These are phyloP conservation scores for Mastacembelus armatus DNA, from an alignment of 2,797 vertebrate genomes.

Conservation along the genomic window DNA sequence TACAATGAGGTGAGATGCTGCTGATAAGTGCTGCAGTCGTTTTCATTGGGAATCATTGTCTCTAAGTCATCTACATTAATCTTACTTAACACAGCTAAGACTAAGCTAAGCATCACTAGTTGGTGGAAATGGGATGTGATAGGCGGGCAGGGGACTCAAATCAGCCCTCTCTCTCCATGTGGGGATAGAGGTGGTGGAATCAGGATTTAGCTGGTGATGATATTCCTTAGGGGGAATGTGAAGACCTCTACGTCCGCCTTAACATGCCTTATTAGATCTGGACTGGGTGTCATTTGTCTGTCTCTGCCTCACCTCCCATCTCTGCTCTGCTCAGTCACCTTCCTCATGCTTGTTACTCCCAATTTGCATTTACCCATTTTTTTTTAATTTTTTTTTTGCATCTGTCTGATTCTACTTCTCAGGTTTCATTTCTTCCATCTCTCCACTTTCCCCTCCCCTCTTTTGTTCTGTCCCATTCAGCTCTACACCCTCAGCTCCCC, in stretches of 20 bases:
- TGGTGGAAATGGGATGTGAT: constrained; percentile 32
- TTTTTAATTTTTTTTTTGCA: too few species aligned
- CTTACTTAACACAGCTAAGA: not conserved
- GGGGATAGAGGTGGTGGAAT: constrained; percentile 3
- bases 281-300: constrained; percentile 42
- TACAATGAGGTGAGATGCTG: not conserved
- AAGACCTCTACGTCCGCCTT: constrained; percentile 52
- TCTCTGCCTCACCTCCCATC: constrained; percentile 1
- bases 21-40: not conserved
- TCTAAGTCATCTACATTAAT: not conserved
- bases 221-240: constrained; percentile 26
- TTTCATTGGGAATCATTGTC: constrained; percentile 5
- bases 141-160: not conserved
- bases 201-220: constrained; percentile 20
- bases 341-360: constrained; percentile 35
- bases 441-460: constrained; percentile 7
- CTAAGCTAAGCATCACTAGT: constrained; percentile 15
- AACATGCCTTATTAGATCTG: constrained; percentile 55
- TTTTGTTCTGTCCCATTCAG: constrained; percentile 36
- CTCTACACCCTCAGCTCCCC: constrained; percentile 28
- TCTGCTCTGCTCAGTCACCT: constrained; percentile 11
- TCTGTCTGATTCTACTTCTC: constrained; percentile 41
- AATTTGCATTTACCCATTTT: constrained; percentile 51
- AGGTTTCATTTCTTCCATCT: constrained; percentile 27
- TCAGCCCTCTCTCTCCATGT: not conserved